Conservation (phyloP, 2,797 vertebrate species). For the Chromis chromis region DNA sequence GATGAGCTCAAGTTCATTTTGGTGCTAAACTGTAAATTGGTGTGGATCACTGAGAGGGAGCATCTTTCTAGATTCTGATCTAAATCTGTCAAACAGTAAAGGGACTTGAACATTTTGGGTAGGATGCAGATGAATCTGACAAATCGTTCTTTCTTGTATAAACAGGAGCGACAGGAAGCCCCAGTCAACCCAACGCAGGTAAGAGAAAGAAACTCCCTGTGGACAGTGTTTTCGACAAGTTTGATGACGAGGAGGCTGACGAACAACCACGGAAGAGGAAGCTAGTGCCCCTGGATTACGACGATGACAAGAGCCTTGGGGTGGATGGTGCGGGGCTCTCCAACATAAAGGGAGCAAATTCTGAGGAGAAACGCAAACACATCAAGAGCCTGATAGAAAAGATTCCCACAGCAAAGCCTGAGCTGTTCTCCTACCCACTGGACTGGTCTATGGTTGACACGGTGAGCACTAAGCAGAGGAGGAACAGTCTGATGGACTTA, state of each 20-base stretch:
- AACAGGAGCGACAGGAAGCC: slow-evolving; percentile 92
- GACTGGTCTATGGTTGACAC: slow-evolving; percentile 91
- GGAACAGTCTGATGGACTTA: too few species aligned
- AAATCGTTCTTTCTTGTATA: too few species aligned
- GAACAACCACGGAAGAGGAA: slow-evolving; percentile 96
- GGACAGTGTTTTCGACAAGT: slow-evolving; percentile 98
- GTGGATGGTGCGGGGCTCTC: slow-evolving; percentile 76
- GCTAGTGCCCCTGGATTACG: slow-evolving; percentile 96
- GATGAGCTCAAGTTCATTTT: too few species aligned
- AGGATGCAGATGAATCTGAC: too few species aligned
- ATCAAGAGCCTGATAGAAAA: slow-evolving; percentile 99
- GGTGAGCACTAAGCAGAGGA: slow-evolving; percentile 66
- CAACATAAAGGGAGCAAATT: slow-evolving; percentile 92
- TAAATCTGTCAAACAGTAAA: too few species aligned
- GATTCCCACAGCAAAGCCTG: slow-evolving; percentile 97
- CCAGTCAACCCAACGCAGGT: slow-evolving; percentile 90
- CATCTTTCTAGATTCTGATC: too few species aligned
- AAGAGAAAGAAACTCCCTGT: slow-evolving; percentile 98
- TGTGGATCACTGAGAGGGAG: too few species aligned
- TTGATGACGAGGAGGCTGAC: slow-evolving; percentile 96
- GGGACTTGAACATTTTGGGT: too few species aligned
- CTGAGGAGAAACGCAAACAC: slow-evolving; percentile 97
- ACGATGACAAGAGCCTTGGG: slow-evolving; percentile 91
- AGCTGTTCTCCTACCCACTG: slow-evolving; percentile 96
- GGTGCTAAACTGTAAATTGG: too few species aligned